Conservation (phyloP, 2,888 invertebrate species). For the Acronicta psi region DNA sequence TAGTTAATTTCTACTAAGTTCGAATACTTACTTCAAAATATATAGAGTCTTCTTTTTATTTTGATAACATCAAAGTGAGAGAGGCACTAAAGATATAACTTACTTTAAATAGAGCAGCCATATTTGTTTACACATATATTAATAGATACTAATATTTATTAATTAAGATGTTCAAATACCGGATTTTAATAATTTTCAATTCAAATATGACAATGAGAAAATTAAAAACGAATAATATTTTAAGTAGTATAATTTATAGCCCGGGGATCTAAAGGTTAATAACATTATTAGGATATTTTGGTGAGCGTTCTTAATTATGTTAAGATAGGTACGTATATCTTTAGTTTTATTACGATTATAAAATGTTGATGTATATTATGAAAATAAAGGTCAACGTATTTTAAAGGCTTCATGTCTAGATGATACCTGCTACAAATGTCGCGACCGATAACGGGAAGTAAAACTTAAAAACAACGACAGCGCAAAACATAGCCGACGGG, state of each 20-base stretch:
- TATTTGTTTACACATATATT: slow-evolving; percentile 22
- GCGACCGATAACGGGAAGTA: slow-evolving; percentile 52
- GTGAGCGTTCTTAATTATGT: slow-evolving; percentile 32
- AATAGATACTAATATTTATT: too few species aligned
- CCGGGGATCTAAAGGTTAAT: slow-evolving; percentile 38
- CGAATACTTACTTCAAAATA: too few species aligned
- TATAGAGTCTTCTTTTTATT: too few species aligned
- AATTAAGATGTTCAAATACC: slow-evolving; percentile 18
- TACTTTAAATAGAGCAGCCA: slow-evolving; percentile 3
- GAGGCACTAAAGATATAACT: too few species aligned
- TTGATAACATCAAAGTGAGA: too few species aligned
- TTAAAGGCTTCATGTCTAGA: slow-evolving; percentile 4
- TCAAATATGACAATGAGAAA: slow-evolving; percentile 10
- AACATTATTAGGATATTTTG: slow-evolving; percentile 64
- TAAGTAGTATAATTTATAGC: slow-evolving; percentile 37
- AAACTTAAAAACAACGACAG: slow-evolving; percentile 70
- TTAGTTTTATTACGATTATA: slow-evolving; percentile 2
- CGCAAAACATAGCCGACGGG: slow-evolving; percentile 69
- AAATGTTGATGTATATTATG: neutral
- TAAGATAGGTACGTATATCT: slow-evolving; percentile 4
- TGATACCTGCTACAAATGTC: slow-evolving; percentile 8
- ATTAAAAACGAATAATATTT: slow-evolving; percentile 42
- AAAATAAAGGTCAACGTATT: slow-evolving; percentile 19
- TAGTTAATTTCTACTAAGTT: too few species aligned
- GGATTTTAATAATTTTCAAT: slow-evolving; percentile 20